These are phyloP conservation scores for Papilio gigon DNA, from an alignment of 2,888 invertebrate species.

Conservation along the genomic window DNA sequence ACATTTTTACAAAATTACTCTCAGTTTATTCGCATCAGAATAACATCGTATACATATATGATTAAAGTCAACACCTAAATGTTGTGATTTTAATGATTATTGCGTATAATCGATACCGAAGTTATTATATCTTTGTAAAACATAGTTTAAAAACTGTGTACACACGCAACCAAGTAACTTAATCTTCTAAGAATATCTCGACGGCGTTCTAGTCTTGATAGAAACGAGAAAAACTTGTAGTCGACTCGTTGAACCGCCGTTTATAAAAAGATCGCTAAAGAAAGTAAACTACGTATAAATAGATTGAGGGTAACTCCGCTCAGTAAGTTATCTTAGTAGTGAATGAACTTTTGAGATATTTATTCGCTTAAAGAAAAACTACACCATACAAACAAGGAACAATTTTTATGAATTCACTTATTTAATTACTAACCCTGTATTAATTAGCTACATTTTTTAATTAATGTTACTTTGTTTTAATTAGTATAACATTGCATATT, in stretches of 20 bases:
- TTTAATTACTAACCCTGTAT: too few species aligned
- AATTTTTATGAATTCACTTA: too few species aligned
- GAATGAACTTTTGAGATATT: too few species aligned
- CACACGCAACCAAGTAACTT: constrained; percentile 25
- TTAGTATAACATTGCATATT: too few species aligned
- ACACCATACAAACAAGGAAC: too few species aligned
- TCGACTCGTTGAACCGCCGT: constrained; percentile 45
- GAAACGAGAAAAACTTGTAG: constrained; percentile 59
- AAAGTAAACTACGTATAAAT: constrained; percentile 63
- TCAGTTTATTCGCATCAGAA: neutral
- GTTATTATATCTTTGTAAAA: constrained; percentile 22
- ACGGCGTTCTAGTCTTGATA: constrained; percentile 48
- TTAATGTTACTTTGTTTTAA: too few species aligned
- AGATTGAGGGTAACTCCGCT: constrained; percentile 45
- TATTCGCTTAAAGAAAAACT: too few species aligned
- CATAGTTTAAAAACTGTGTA: constrained; percentile 22
- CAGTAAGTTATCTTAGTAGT: neutral
- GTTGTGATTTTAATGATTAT: constrained; percentile 31
- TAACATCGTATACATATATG: constrained; percentile 5
- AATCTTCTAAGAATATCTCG: constrained; percentile 43
- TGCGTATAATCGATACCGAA: constrained; percentile 37
- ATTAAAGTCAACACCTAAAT: neutral
- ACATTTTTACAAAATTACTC: neutral
- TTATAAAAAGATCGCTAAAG: constrained; percentile 54
- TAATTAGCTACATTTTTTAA: too few species aligned